Evolutionary conservation across 92 coral and sea anemone genomes (phyloP).

Genomic region (Heteractis magnifica): DNA sequence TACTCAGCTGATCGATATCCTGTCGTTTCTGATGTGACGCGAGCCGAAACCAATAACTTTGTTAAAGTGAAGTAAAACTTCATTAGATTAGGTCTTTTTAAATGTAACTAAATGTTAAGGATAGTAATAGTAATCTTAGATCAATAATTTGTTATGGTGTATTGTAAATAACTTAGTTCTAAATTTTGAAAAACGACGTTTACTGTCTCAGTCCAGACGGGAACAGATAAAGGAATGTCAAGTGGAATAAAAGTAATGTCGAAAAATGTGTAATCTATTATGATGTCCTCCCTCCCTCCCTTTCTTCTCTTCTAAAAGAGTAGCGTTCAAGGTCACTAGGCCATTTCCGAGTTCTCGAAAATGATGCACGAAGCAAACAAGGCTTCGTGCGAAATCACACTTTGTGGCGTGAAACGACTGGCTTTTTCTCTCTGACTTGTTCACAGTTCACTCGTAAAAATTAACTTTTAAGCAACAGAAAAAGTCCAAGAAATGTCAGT

Average conservation of each 20-base stretch:
- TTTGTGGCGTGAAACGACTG: too few relatives aligned
- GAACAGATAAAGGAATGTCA: slow-evolving; percentile 31
- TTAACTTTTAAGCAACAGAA: too few relatives aligned
- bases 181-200: slow-evolving; percentile 22
- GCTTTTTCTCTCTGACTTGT: too few relatives aligned
- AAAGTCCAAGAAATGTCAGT: too few relatives aligned
- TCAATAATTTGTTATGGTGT: slow-evolving; percentile 8
- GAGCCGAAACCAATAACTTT: slow-evolving; percentile 1
- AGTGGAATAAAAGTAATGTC: slow-evolving; percentile 24
- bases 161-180: slow-evolving; percentile 8
- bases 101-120: neutral
- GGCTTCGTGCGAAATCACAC: too few relatives aligned
- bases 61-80: neutral
- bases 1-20: neutral
- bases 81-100: slow-evolving; percentile 2
- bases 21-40: neutral
- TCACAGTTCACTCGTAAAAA: too few relatives aligned
- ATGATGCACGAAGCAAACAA: too few relatives aligned
- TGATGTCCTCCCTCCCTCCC: too few relatives aligned
- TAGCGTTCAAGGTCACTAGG: too few relatives aligned
- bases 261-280: neutral
- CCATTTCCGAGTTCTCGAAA: too few relatives aligned
- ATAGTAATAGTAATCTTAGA: neutral
- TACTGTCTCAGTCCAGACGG: slow-evolving; percentile 21
- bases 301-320: too few relatives aligned